Evolutionary conservation across 2,888 invertebrate species (phyloP), one percentile per base, ranked within the genome.

Genomic region (Eristalis arbustorum): DNA sequence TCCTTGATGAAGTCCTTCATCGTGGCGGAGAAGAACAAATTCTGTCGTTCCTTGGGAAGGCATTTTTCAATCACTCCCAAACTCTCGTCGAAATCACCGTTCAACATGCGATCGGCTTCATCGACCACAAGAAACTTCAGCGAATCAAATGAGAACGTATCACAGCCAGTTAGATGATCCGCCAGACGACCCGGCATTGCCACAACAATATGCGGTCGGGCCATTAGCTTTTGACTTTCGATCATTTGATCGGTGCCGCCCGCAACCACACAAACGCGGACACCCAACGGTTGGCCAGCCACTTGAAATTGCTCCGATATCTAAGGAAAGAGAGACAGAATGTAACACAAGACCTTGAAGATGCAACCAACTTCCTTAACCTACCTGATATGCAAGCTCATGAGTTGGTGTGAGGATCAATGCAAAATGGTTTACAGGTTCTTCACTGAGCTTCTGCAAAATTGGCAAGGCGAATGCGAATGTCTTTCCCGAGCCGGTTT

Each of bases 401-500:
- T 98, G 96, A 0, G 99, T 99, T 2, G 99, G 99, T 14, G 99
- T 99, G 13, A 99, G 93, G 25, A 99, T 94, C 34, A 99, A 94
- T 2, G 98, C 98, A 94, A 96, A 99, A 91, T 99, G 98, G 75
- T 98, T 98, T 92, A 97, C 98, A 0, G 99, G 99, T 93, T 99
- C 99, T 91, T 98, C 96, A 80, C 97, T 97, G 34, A 99, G 93
- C 91, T 96, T 95, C 91, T 99, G 98, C 63, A 99, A 92, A 90
- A 99, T 98, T 0, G 99, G 99, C 73, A 99, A 92, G 0, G 98
- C 98, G 94, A 99, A 99, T 0, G 99, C 98, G 90, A 99, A 95
- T 0, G 99, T 99, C 94, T 99, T 99, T 1, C 99, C 99, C 76
- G 98, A 98, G 14, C 99, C 99, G 10, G 99, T 99, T 93, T 99